These are phyloP conservation scores for Panurus biarmicus DNA, from an alignment of 2,113 vertebrate species.

Conservation along the genomic window DNA sequence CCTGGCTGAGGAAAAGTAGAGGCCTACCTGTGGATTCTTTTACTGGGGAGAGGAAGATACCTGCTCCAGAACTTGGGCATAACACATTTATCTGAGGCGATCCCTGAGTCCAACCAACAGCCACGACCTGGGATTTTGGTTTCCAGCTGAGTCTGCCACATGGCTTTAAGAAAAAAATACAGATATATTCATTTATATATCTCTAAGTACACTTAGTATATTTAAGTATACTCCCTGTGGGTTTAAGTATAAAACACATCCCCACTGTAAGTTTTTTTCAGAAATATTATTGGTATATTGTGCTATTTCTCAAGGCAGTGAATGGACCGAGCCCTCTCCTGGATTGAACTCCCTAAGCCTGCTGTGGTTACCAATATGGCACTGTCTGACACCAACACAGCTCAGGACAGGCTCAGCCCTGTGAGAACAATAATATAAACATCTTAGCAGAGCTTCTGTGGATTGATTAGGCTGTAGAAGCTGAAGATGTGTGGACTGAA, in stretches of 20 bases:
- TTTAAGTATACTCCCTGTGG: neutral
- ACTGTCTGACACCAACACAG: neutral
- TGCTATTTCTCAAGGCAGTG: neutral
- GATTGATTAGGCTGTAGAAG: neutral
- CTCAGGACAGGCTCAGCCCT: neutral
- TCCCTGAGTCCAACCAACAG: neutral
- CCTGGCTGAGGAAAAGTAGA: conserved; percentile 64
- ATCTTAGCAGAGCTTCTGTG: neutral
- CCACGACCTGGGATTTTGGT: neutral
- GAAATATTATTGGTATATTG: neutral
- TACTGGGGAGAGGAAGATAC: conserved; percentile 52
- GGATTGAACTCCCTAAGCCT: neutral
- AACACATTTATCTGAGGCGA: conserved; percentile 62
- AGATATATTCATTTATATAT: neutral
- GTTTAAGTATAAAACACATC: neutral
- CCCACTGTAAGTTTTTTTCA: neutral
- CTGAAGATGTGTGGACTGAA: neutral
- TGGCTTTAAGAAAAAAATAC: neutral
- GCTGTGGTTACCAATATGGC: neutral
- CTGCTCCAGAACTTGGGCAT: conserved; percentile 67
- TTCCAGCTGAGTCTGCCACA: neutral
- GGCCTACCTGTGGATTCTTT: conserved; percentile 56
- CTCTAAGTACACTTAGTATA: neutral
- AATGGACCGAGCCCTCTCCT: neutral
- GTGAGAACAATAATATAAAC: neutral